phyloP scores from a whole-genome alignment of 1,140 invertebrate genomes.

The Hormaphis cornu region DNA sequence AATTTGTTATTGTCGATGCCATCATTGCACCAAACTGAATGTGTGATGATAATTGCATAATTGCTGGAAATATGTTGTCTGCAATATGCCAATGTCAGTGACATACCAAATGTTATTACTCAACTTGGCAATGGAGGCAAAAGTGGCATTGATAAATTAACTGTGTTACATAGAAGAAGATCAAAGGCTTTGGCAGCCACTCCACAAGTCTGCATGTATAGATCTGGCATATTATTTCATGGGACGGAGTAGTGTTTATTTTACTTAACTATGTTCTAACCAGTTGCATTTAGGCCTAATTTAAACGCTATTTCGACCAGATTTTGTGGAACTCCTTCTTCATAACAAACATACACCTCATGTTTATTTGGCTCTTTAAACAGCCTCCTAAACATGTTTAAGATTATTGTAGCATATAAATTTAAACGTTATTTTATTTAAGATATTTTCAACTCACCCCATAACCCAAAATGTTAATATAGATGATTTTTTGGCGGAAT shows the following conservation, averaged over 20 bases:
- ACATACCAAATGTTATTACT: too few relatives aligned
- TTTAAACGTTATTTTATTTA: not conserved
- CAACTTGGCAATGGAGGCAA: too few relatives aligned
- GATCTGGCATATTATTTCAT: too few relatives aligned
- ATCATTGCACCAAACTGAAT: too few relatives aligned
- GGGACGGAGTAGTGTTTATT: too few relatives aligned
- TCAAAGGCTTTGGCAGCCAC: too few relatives aligned
- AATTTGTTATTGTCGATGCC: not conserved
- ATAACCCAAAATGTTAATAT: not conserved
- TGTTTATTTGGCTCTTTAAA: constrained; percentile 59
- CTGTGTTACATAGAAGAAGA: too few relatives aligned
- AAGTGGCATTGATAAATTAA: too few relatives aligned
- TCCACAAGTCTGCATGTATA: too few relatives aligned
- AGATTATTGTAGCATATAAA: not conserved
- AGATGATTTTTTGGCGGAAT: constrained; percentile 9
- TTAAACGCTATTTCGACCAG: constrained; percentile 70
- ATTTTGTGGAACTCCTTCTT: constrained; percentile 67
- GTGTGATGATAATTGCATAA: too few relatives aligned
- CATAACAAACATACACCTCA: constrained; percentile 71
- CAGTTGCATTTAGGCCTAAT: constrained; percentile 40
- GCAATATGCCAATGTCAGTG: too few relatives aligned
- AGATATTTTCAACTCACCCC: not conserved
- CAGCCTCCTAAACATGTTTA: constrained; percentile 49
- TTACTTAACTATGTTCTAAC: not conserved
- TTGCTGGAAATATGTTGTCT: too few relatives aligned